These are phyloP conservation scores for Echiichthys vipera DNA, from an alignment of 2,797 vertebrate species.

Conservation along the genomic window DNA sequence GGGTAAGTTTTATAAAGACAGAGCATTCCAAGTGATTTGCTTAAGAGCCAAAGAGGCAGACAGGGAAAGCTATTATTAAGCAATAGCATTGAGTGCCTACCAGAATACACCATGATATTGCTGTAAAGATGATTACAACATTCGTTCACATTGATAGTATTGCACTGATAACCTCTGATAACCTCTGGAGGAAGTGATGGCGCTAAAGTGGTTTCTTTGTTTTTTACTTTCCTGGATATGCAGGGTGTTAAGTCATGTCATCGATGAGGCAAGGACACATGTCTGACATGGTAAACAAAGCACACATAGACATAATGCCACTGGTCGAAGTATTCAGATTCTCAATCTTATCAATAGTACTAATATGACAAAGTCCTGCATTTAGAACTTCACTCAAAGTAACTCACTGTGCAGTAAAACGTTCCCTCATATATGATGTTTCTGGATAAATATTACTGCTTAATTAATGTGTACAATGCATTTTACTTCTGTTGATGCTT, in stretches of 20 bases:
- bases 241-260: neutral
- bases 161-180: neutral
- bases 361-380: too few species aligned
- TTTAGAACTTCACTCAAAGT: neutral
- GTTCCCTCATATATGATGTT: too few species aligned
- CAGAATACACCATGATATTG: neutral
- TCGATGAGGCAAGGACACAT: neutral
- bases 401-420: too few species aligned
- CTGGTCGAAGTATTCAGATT: neutral
- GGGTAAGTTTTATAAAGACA: conserved; percentile 4
- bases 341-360: neutral
- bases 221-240: neutral
- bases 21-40: conserved; percentile 25
- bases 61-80: conserved; percentile 5
- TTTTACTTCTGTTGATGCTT: neutral
- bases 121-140: neutral
- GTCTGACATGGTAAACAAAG: neutral
- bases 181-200: neutral
- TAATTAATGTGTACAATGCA: neutral
- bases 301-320: neutral
- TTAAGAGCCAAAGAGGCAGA: neutral
- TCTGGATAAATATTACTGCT: neutral
- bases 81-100: neutral
- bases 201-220: neutral
- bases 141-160: neutral